Percentiles rank a stretch among this genome's conserved stretches.
These are phyloP conservation scores for Gandaritis pyraliata DNA, from an alignment of 2,888 invertebrate species.

Conservation along the genomic window DNA sequence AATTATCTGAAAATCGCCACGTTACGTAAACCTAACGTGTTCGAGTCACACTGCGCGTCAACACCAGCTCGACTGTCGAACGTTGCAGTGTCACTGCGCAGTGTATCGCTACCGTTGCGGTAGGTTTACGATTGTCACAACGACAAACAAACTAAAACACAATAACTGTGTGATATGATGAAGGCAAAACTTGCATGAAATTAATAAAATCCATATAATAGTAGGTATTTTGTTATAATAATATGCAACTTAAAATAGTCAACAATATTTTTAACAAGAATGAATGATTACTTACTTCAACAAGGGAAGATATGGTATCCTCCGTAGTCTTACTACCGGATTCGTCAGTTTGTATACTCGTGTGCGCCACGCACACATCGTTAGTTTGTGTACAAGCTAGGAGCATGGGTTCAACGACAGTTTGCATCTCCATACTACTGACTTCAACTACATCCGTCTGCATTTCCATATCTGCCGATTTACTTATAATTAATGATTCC, in stretches of 20 bases:
- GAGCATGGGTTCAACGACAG: conserved; percentile 39
- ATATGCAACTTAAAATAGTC: background rate
- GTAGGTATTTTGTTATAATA: background rate
- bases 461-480: conserved; percentile 44
- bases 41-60: no score
- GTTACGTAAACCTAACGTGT: no score
- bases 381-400: conserved; percentile 48
- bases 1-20: no score
- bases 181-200: no score
- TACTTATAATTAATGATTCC: conserved; percentile 22
- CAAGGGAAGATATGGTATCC: conserved; percentile 58
- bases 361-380: conserved; percentile 37
- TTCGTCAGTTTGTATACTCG: conserved; percentile 59
- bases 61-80: no score
- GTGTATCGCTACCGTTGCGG: no score
- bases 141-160: no score
- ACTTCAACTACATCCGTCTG: conserved; percentile 48
- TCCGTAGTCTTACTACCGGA: conserved; percentile 60
- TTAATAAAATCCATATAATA: no score
- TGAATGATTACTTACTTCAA: conserved; percentile 56
- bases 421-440: conserved; percentile 54
- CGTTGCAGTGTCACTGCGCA: no score
- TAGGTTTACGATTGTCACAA: no score
- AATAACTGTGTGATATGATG: no score
- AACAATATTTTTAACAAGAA: background rate